Base-by-base conservation (phyloP, 2,888 invertebrate species). In the Cryptocephalus moraei region DNA sequence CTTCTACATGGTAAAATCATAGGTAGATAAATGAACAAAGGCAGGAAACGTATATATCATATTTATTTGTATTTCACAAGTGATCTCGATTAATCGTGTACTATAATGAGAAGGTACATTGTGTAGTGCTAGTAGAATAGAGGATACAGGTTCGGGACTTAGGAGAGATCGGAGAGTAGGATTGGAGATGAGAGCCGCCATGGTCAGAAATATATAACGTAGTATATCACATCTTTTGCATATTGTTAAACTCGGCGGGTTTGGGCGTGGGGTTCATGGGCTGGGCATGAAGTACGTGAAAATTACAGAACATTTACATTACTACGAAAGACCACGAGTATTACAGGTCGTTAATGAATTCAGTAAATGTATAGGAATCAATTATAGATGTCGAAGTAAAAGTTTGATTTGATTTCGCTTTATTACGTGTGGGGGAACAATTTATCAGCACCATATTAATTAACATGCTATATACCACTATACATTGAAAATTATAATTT, bases 71-170 rank as follows among this genome's bases (percentile, higher is more conserved):
- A 65, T 65, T 68, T 64, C 64, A 65, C 64, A 66, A 65, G 68
- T 68, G 67, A 67, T 69, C 63, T 69, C 67, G 68, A 69, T 67
- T 68, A 69, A 64, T 68, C 66, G 67, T 68, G 68, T 66, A 64
- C 64, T 65, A 68, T 65, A 62, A 62, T 62, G 59, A 58, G 62
- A 50, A 22, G 62, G 60, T 62, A 65, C 62, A 67, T 63, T 62
- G 62, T 66, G 63, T 66, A 65, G 68, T 67, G 67, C 67, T 67
- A 65, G 62, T 62, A 65, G 64, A 63, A 62, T 62, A 58, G 51
- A 59, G 57, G 56, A 55, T 50, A 48, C 45, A 43, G 48, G 49
- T 49, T 50, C 54, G 54, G 56, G 51, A 52, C 55, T 52, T 58
- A 56, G 57, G 56, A 55, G 53, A 54, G 49, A 38, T 38, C 36